Base-by-base conservation (phyloP, 92 coral and sea anemone species). In the Umimayanthus chanpuru region DNA sequence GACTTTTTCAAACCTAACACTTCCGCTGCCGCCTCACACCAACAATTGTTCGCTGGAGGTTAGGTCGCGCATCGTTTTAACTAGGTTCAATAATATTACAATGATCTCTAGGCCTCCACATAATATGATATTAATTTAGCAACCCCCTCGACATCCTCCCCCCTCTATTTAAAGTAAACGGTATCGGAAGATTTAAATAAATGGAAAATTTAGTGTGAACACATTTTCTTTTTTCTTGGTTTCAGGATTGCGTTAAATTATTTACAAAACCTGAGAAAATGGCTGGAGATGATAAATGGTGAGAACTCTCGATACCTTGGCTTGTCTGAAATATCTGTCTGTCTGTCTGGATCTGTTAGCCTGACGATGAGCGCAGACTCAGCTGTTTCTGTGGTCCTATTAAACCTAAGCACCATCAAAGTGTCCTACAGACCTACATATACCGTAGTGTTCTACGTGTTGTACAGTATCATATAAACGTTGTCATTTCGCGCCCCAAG, bases 201-300 rank as follows among this genome's bases (percentile, higher is more conserved):
- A 30, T 58, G 43, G 11, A 65, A 8, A 5, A 14, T 6, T 71
- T 47, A 2, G 30, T 23, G 2, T 67, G n/a, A 25, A 18, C 18
- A 43, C 20, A 32, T 21, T 18, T 23, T 12, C 49, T 4, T 18
- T 15, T 29, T 88, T 81, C 4, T n/a, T n/a, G n/a, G 44, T 93
- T 76, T 43, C 65, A 96, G 99, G 98, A 97, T 71, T 97, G 99
- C 66, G 85, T 97, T 25, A 86, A 79, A 39, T 73, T 97, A 79
- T 97, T 97, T 77, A 97, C 97, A 49, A 94, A 89, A 70, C 95
- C 94, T 10, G 99, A 97, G 88, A 95, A 91, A 89, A 94, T 97
- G 95, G 86, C 96, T 21, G 98, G 96, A 85, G 98, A 97, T 89
- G 96, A 97, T 85, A 97, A 93, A 81, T 97, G 99, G 99, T 96